Evolutionary conservation across 2,797 vertebrate genomes (phyloP), one percentile per base, ranked within the genome.

Genomic region (Takifugu rubripes): DNA sequence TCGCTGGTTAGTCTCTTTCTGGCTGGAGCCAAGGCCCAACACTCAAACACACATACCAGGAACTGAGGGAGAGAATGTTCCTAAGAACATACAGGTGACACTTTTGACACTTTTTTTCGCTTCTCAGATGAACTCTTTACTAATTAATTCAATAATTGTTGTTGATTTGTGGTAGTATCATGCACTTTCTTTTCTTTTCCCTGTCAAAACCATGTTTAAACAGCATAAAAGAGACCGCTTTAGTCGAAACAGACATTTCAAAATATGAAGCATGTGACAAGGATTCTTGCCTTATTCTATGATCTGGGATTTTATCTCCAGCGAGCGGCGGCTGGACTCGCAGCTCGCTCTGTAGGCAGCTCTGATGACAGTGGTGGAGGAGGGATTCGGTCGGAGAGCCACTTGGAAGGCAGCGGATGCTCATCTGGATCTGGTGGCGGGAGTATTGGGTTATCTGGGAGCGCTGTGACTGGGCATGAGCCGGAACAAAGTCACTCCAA

Each of bases 1-100:
- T 85, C 93, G 96, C 77, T 99, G 97, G 97, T 91, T 99, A 78
- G 97, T 99, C 70, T 98, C 96, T 86, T 99, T 99, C 89, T 99
- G 97, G 97, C 91, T 99, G 52, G 97, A 99, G 84, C 94, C 96
- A 52, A 93, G 96, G 82, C 89, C 95, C 56, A 97, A 93, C 79
- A 82, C 90, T 52, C 92, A 93, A 51, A 90, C 93, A 68, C 91
- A 93, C 72, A 98, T 99, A 90, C 96, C 95, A 77, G 96, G 97
- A 65, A 93, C 93, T 65, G 96, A 99, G 86, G 95, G 96, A 74
- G 97, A 99, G 91, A 94, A 87, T 33, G 89, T 99, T 79, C 97
- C 97, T 89, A 99, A 98, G 90, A 98, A 97, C 89, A 97, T 98
- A 87, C 96, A 99, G 95, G 97, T 98, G 15, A 11, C 5, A 7